These are phyloP conservation scores for Daphoenositta chrysoptera DNA, from an alignment of 2,113 vertebrate genomes.

Conservation along the genomic window DNA sequence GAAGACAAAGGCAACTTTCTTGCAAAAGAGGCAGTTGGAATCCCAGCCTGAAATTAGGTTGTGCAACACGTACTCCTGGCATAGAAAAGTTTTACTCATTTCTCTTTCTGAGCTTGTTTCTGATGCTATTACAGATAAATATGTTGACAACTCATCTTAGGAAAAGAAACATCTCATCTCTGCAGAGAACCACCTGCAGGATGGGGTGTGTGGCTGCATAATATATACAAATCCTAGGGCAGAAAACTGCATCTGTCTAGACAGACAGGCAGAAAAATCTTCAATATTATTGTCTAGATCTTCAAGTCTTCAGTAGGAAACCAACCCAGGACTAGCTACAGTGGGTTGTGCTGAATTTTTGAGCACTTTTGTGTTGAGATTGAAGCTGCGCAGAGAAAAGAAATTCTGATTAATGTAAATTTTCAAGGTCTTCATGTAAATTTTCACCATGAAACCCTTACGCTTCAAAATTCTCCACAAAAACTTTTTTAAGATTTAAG, in stretches of 20 bases:
- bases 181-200: conserved; percentile 8
- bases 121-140: conserved; percentile 14
- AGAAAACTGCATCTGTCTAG: neutral
- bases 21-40: neutral
- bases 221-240: neutral
- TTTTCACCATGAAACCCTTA: neutral
- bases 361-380: neutral
- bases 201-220: neutral
- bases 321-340: neutral
- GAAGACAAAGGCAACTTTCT: neutral
- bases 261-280: neutral
- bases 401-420: neutral
- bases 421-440: neutral
- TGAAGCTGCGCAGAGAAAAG: neutral
- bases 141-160: conserved; percentile 3
- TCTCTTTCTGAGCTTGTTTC: conserved; percentile 1
- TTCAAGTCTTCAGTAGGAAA: neutral
- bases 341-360: neutral
- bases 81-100: neutral
- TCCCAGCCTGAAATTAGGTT: neutral
- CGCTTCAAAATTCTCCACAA: neutral
- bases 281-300: neutral
- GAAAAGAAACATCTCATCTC: neutral
- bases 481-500: neutral
- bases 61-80: neutral